Evolutionary conservation across 2,113 vertebrate genomes (phyloP).

Genomic region (Eulemur macaco): DNA sequence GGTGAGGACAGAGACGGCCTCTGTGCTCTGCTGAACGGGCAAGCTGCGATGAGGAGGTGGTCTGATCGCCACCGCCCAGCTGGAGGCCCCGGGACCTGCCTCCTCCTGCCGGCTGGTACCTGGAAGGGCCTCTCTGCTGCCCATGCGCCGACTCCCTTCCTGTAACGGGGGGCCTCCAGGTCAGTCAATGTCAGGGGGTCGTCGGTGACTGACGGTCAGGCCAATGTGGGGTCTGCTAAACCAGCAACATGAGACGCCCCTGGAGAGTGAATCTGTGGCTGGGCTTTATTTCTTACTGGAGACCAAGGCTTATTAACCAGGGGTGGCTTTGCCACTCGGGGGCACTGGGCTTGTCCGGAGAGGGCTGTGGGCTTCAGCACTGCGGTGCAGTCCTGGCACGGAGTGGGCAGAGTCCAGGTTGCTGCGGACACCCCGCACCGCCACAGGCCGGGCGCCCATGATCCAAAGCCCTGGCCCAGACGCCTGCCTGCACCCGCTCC

Average conservation of each 20-base stretch:
- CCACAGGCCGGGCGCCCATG: background rate
- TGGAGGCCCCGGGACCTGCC: too few species aligned
- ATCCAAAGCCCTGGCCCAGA: background rate
- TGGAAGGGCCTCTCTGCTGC: background rate
- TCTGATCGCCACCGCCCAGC: too few species aligned
- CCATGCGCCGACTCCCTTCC: background rate
- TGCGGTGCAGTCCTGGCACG: background rate
- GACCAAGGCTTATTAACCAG: background rate
- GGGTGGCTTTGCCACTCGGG: background rate
- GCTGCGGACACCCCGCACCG: background rate
- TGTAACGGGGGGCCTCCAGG: background rate
- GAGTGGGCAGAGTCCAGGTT: too few species aligned
- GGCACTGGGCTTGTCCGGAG: background rate
- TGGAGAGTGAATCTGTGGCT: background rate
- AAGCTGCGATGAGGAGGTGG: background rate
- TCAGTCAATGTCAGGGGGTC: background rate
- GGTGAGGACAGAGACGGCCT: fast-evolving
- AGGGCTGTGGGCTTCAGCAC: fast-evolving
- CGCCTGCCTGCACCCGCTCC: too few species aligned
- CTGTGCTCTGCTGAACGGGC: too few species aligned
- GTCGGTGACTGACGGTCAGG: background rate
- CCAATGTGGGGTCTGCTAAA: too few species aligned
- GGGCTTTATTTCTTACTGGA: background rate
- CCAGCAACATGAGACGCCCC: background rate
- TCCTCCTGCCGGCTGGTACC: background rate